These are phyloP conservation scores for Ornithoptera priamus DNA, from an alignment of 2,888 invertebrate genomes.

Conservation along the genomic window DNA sequence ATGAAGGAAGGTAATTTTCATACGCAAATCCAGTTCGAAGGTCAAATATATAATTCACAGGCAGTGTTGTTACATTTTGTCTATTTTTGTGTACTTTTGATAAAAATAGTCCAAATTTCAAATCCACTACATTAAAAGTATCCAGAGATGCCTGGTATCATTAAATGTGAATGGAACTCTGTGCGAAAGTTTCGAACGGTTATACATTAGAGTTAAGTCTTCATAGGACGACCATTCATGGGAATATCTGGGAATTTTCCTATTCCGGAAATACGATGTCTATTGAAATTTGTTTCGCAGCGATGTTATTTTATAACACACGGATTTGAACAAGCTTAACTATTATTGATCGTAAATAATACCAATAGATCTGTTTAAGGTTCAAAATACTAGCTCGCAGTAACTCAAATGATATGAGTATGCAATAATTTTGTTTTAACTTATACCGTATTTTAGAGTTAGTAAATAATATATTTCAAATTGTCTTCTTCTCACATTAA, in stretches of 20 bases:
- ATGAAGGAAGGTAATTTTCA: too few relatives aligned
- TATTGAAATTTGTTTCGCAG: background rate
- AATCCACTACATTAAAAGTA: background rate
- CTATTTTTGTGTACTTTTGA: background rate
- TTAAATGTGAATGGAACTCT: constrained; percentile 23
- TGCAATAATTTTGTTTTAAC: too few relatives aligned
- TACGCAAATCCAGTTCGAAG: too few relatives aligned
- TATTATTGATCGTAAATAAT: background rate
- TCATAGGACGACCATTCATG: constrained; percentile 3
- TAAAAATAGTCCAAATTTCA: background rate
- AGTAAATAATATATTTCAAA: too few relatives aligned
- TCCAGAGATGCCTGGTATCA: constrained; percentile 9
- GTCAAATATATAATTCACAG: background rate
- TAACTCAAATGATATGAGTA: too few relatives aligned
- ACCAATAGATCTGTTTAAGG: too few relatives aligned
- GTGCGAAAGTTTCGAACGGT: constrained; percentile 18
- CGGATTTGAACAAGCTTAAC: background rate
- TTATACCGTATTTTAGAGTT: too few relatives aligned
- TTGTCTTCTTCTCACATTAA: too few relatives aligned
- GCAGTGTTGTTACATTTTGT: too few relatives aligned
- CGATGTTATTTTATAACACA: background rate
- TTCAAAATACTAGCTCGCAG: too few relatives aligned
- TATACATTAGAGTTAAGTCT: constrained; percentile 18
- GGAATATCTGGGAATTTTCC: background rate
- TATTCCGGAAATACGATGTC: background rate